Base-by-base conservation (phyloP, 2,888 invertebrate species). In the Parascotia fuliginaria region DNA sequence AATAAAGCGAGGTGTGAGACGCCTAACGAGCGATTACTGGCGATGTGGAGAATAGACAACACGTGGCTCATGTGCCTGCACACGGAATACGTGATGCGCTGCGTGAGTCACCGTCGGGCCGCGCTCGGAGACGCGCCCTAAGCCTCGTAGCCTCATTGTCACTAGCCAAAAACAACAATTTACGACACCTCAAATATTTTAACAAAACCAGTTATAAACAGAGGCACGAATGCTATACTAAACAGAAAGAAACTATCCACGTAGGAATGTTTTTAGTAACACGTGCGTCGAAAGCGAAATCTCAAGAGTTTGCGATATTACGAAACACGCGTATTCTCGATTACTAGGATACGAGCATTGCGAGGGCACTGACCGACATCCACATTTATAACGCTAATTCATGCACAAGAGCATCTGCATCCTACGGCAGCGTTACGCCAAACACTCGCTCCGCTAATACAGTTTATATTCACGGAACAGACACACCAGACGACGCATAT, bases 331-430 rank as follows among this genome's bases (percentile, higher is more conserved):
- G 77, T 77, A 77, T 79, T 75, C 78, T 80, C 85, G 85, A 88
- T 89, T 87, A 87, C 85, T n/a, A 82, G 84, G 83, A 86, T 85
- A 80, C 81, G 78, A 64, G 60, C 73, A 69, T 57, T 67, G 79
- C 77, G 87, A 76, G 89, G 86, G 86, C 90, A 85, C 79, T 88
- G 91, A 89, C 91, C 91, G 88, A 89, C 83, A 87, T 89, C 87
- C 88, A 87, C 83, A 86, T 88, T 87, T 87, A 88, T 81, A 85
- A 85, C 81, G 85, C 85, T 87, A 88, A 89, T 87, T 86, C 89
- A 86, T 86, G 82, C 85, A 80, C 79, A 80, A 77, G 78, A 82
- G 79, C 84, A 85, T 87, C 85, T 89, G 87, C 85, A 83, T 79
- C 80, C 77, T 75, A 78, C 74, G 69, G 65, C 70, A 73, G 66